Conservation (phyloP, 2,888 invertebrate species). For the Drosophila bunnanda region DNA sequence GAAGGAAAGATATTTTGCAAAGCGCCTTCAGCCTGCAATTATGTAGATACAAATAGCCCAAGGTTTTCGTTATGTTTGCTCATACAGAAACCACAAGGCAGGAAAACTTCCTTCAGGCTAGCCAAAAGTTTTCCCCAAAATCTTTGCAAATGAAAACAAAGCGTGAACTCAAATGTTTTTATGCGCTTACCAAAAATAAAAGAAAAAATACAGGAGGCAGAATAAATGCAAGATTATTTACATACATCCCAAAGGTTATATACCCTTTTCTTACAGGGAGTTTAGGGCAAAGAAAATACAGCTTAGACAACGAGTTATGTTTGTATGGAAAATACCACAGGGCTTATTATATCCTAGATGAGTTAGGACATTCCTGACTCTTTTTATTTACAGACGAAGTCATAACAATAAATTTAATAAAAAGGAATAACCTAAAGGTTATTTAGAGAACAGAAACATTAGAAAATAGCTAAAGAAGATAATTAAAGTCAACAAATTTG, state of each 20-base stretch:
- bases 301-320: not conserved
- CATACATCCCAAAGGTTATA: not conserved
- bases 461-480: too few species aligned
- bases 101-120: conserved; percentile 18
- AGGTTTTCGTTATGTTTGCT: conserved; percentile 1
- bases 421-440: too few species aligned
- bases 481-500: too few species aligned
- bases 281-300: not conserved
- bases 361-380: not conserved
- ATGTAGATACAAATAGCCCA: conserved; percentile 38
- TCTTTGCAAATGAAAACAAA: conserved; percentile 34
- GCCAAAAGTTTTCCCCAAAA: conserved; percentile 39
- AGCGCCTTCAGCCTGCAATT: conserved; percentile 48
- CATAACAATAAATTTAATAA: too few species aligned
- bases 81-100: conserved; percentile 15
- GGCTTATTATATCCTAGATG: too few species aligned
- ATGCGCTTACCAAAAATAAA: conserved; percentile 26
- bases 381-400: not conserved
- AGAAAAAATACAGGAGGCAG: not conserved
- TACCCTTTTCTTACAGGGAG: not conserved
- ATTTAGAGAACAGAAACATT: too few species aligned
- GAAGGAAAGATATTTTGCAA: conserved; percentile 25
- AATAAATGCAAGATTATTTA: conserved; percentile 10
- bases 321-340: not conserved
- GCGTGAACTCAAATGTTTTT: conserved; percentile 56